These are phyloP conservation scores for Percina caprodes DNA, from an alignment of 2,113 vertebrate species.

Conservation along the genomic window DNA sequence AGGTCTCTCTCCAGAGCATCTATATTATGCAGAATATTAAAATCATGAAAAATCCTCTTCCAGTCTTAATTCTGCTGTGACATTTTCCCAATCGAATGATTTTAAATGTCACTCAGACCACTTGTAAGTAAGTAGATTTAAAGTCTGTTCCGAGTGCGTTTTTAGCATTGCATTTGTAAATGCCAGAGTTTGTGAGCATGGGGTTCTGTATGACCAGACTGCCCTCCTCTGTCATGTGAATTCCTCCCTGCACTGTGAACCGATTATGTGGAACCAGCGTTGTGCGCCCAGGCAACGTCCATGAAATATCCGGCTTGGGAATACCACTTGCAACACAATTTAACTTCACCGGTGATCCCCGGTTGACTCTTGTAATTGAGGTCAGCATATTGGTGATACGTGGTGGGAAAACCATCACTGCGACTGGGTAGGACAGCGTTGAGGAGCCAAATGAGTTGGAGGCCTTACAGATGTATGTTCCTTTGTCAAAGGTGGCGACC, in stretches of 20 bases:
- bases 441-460: conserved; percentile 83
- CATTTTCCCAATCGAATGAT: not conserved
- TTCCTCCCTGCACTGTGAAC: conserved; percentile 77
- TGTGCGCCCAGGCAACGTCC: conserved; percentile 86
- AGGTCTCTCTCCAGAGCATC: conserved; percentile 11
- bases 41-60: conserved; percentile 16
- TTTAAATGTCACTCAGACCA: conserved; percentile 67
- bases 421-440: conserved; percentile 80
- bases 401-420: conserved; percentile 84
- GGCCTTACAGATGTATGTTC: conserved; percentile 83
- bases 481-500: conserved; percentile 81
- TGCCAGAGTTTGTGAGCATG: conserved; percentile 84
- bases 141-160: conserved; percentile 85
- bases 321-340: conserved; percentile 79
- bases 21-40: conserved; percentile 7
- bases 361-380: conserved; percentile 76
- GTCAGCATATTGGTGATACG: conserved; percentile 78
- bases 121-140: conserved; percentile 86
- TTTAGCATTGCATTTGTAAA: conserved; percentile 87
- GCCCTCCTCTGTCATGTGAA: conserved; percentile 83
- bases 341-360: conserved; percentile 78
- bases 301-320: conserved; percentile 85
- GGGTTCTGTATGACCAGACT: conserved; percentile 83
- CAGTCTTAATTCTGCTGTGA: conserved; percentile 17
- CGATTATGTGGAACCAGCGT: conserved; percentile 81